Evolutionary conservation across 2,888 invertebrate species (phyloP).

Genomic region (Koerneria pararmatus): DNA sequence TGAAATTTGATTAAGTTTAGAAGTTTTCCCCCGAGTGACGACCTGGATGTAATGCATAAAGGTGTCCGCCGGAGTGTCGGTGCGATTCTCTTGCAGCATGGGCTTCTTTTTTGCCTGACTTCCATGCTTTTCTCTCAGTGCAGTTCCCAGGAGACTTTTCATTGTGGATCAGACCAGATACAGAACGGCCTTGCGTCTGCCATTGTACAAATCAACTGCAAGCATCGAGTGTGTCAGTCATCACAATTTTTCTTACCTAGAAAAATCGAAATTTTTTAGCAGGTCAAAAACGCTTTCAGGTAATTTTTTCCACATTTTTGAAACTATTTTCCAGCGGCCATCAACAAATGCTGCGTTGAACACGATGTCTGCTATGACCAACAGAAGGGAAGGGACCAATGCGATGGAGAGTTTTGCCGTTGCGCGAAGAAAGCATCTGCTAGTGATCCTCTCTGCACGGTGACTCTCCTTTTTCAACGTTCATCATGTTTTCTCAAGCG

Average conservation of each 20-base stretch:
- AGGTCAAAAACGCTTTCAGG: background rate
- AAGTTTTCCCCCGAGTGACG: too few relatives aligned
- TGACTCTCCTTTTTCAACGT: too few relatives aligned
- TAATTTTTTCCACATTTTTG: background rate
- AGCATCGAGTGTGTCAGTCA: constrained; percentile 19
- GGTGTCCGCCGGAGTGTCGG: too few relatives aligned
- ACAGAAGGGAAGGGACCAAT: constrained; percentile 3
- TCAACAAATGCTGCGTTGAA: constrained; percentile 16
- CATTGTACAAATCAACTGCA: constrained; percentile 22
- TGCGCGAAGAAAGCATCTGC: constrained; percentile 16
- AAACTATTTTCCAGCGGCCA: constrained; percentile 15
- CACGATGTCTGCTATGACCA: constrained; percentile 21
- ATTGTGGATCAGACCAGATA: too few relatives aligned
- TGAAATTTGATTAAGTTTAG: too few relatives aligned
- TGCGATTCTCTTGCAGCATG: too few relatives aligned
- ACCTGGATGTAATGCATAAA: too few relatives aligned
- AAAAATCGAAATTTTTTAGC: background rate
- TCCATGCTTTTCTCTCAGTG: too few relatives aligned
- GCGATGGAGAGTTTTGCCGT: background rate
- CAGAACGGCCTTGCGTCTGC: constrained; percentile 14
- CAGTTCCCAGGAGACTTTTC: too few relatives aligned
- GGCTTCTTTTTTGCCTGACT: too few relatives aligned
- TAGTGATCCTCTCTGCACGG: constrained; percentile 17
- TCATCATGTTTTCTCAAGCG: too few relatives aligned
- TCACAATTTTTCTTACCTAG: background rate